Evolutionary conservation across 2,797 vertebrate genomes (phyloP), one percentile per base, ranked within the genome.

Genomic region (Benthosema pterotum): DNA sequence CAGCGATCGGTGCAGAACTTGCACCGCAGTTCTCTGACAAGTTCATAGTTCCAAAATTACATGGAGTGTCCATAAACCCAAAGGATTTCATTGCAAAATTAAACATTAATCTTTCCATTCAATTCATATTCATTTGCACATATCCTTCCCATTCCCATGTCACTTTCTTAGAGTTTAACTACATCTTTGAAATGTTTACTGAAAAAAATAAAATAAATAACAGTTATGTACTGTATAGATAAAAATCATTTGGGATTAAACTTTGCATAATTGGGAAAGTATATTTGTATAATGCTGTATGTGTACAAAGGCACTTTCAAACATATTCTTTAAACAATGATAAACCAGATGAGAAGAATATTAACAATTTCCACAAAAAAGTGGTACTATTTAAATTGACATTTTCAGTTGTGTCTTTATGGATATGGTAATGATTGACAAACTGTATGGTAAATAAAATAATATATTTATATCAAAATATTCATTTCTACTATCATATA

Each of bases 301-400:
- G 32, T 15, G 11, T 38, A 38, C 8, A 38, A 74, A 59, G 42
- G 74, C 86, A 82, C 84, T 85, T 90, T 89, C 86, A 91, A 78
- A 74, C 87, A 77, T 67, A 65, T 82, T 83, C 47, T 59, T 65
- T 68, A 74, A 58, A 65, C 48, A 74, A 66, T 77, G 75, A 78
- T 68, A 77, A 69, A 85, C 75, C 74, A 86, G 69, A 84, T 74
- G 70, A 79, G 70, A 72, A 75, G 64, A 69, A 53, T 56, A 42
- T 65, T 62, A 53, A 70, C 48, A 67, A 48, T 61, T 60, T 5
- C 56, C 60, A 52, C 52, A 48, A 51, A 38, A 66, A 68, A 0
- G 38, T 60, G 22, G 52, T 57, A 69, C 25, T 19, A 72, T 63
- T 16, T 46, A 42, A 62, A 0, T 2, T 47, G 14, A 52, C 16